These are phyloP conservation scores for Chironomus striatipennis DNA, from an alignment of 1,140 invertebrate species.

Conservation along the genomic window DNA sequence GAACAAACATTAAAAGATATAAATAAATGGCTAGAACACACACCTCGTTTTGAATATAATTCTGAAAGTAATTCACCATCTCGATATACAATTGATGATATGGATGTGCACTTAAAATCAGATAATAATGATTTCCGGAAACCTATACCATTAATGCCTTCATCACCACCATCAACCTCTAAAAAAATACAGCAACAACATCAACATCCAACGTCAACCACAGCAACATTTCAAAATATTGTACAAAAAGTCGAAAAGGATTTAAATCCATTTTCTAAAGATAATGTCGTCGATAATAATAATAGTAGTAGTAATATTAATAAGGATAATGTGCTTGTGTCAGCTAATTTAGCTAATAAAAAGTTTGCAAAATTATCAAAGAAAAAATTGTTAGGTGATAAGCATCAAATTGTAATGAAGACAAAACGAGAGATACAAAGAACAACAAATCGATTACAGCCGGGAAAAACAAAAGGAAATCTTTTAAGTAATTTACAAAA, in stretches of 20 bases:
- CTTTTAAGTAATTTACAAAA: slow-evolving; percentile 51
- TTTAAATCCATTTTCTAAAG: slow-evolving; percentile 36
- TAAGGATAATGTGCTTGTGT: too few relatives aligned
- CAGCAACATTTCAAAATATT: slow-evolving; percentile 32
- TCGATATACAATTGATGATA: slow-evolving; percentile 44
- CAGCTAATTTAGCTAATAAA: slow-evolving; percentile 27
- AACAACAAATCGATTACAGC: slow-evolving; percentile 71
- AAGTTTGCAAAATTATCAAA: slow-evolving; percentile 39
- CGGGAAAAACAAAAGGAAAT: slow-evolving; percentile 77
- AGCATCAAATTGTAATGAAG: slow-evolving; percentile 38
- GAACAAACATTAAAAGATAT: slow-evolving; percentile 82
- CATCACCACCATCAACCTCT: slow-evolving; percentile 25
- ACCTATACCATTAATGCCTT: slow-evolving; percentile 30
- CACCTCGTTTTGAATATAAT: slow-evolving; percentile 63
- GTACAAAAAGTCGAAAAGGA: slow-evolving; percentile 31
- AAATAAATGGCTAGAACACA: slow-evolving; percentile 78
- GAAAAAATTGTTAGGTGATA: slow-evolving; percentile 36
- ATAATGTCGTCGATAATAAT: slow-evolving; percentile 33
- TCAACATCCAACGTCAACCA: too few relatives aligned
- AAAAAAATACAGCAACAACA: slow-evolving; percentile 25
- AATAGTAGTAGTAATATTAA: too few relatives aligned
- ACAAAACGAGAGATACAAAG: slow-evolving; percentile 61
- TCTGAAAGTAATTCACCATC: slow-evolving; percentile 64
- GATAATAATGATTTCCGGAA: slow-evolving; percentile 35
- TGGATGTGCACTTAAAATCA: slow-evolving; percentile 39